These are phyloP conservation scores for Callimorpha dominula DNA, from an alignment of 2,888 invertebrate species.

Conservation along the genomic window DNA sequence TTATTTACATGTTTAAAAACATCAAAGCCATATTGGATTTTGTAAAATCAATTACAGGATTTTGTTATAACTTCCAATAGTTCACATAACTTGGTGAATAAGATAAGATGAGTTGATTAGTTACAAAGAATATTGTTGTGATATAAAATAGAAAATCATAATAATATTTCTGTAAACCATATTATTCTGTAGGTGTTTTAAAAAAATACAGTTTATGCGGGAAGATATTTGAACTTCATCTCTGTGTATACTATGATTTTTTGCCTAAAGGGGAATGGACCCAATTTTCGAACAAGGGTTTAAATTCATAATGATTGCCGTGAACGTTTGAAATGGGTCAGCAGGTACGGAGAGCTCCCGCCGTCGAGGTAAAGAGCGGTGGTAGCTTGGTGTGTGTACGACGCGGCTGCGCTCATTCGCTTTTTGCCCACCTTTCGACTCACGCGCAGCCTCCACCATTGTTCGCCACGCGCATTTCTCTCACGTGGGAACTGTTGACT, in stretches of 20 bases:
- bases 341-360: slow-evolving; percentile 69
- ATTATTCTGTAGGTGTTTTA: too few relatives aligned
- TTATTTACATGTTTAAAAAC: neutral
- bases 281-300: slow-evolving; percentile 42
- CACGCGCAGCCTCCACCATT: slow-evolving; percentile 82
- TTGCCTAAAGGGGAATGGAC: slow-evolving; percentile 7
- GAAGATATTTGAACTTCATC: neutral
- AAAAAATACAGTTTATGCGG: neutral
- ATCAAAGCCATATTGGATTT: too few relatives aligned
- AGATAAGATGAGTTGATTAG: too few relatives aligned
- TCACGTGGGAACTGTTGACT: slow-evolving; percentile 80
- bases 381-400: slow-evolving; percentile 55
- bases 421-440: slow-evolving; percentile 86
- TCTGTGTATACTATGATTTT: slow-evolving; percentile 9
- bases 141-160: too few relatives aligned
- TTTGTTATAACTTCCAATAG: neutral
- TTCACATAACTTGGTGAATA: neutral
- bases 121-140: too few relatives aligned
- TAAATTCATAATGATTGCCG: slow-evolving; percentile 58
- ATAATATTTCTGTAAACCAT: neutral
- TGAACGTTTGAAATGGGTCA: slow-evolving; percentile 77
- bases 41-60: neutral
- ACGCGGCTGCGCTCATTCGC: slow-evolving; percentile 76
- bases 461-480: slow-evolving; percentile 80
- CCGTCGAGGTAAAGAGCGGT: slow-evolving; percentile 45